Percentiles rank a stretch among this genome's conserved stretches.
These are phyloP conservation scores for Brachirus orientalis DNA, from an alignment of 2,113 vertebrate genomes.

Conservation along the genomic window DNA sequence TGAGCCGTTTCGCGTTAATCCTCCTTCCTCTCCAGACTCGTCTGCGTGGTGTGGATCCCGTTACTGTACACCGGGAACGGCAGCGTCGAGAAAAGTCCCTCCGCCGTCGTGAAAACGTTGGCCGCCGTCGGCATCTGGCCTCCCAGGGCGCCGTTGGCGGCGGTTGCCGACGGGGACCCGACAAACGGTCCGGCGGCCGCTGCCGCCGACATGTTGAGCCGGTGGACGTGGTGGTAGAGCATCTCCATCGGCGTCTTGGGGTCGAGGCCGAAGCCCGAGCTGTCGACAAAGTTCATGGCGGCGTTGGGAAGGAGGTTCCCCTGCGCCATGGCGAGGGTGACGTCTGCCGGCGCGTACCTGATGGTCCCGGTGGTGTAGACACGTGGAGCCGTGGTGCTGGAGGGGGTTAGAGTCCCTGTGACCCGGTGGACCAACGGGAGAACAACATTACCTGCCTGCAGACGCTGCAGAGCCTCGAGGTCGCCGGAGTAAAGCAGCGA, in stretches of 20 bases:
- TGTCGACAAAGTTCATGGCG: slow-evolving; percentile 96
- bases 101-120: slow-evolving; percentile 97
- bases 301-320: slow-evolving; percentile 94
- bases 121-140: slow-evolving; percentile 91
- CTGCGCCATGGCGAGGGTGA: slow-evolving; percentile 94
- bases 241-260: slow-evolving; percentile 99
- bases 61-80: slow-evolving; percentile 99
- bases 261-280: slow-evolving; percentile 93
- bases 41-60: slow-evolving; percentile 95
- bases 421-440: slow-evolving; percentile 97
- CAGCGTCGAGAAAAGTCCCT: slow-evolving; percentile 97
- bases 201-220: slow-evolving; percentile 93
- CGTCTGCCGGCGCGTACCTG: slow-evolving; percentile 97
- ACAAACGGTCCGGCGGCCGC: slow-evolving; percentile 86
- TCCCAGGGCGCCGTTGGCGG: slow-evolving; percentile 85
- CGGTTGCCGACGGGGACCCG: slow-evolving; percentile 79
- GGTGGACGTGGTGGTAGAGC: slow-evolving; percentile 99
- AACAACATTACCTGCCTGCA: slow-evolving; percentile 95
- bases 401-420: slow-evolving; percentile 90
- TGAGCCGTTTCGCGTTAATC: slow-evolving; percentile 85
- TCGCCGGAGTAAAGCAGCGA: slow-evolving; percentile 96
- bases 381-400: slow-evolving; percentile 90
- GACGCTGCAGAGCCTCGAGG: slow-evolving; percentile 94
- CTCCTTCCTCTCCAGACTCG: slow-evolving; percentile 96
- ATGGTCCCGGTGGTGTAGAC: slow-evolving; percentile 99